These are phyloP conservation scores for Rhea americana DNA, from an alignment of 2,113 vertebrate genomes.

Conservation along the genomic window DNA sequence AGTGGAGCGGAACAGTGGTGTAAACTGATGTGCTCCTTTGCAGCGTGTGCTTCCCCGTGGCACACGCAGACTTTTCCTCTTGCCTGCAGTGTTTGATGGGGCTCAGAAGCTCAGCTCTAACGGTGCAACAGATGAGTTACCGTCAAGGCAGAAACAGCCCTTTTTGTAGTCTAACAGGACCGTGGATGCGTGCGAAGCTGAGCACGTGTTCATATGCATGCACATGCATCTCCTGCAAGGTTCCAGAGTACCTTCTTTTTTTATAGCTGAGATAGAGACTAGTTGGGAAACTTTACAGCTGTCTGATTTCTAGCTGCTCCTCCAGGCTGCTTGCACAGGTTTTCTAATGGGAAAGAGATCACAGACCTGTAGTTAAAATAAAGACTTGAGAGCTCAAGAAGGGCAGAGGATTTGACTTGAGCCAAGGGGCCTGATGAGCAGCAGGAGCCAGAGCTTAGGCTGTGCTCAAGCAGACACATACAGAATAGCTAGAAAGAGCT, in stretches of 20 bases:
- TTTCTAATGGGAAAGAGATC: background rate
- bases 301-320: background rate
- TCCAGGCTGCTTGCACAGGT: background rate
- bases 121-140: background rate
- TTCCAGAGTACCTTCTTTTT: constrained; percentile 1
- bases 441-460: background rate
- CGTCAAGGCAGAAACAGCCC: background rate
- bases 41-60: background rate
- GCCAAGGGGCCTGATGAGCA: background rate
- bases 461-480: background rate
- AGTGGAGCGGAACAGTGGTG: background rate
- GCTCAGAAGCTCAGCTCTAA: background rate
- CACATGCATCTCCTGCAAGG: background rate
- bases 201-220: background rate
- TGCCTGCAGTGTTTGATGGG: background rate
- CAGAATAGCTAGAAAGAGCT: background rate
- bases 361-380: constrained; percentile 1
- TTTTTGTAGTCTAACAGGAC: background rate
- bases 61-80: background rate
- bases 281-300: background rate
- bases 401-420: background rate
- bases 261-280: background rate
- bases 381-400: background rate
- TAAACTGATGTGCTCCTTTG: background rate
- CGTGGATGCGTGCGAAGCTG: background rate